Base-by-base conservation (phyloP, 2,888 invertebrate species). In the Nemoura dubitans region DNA sequence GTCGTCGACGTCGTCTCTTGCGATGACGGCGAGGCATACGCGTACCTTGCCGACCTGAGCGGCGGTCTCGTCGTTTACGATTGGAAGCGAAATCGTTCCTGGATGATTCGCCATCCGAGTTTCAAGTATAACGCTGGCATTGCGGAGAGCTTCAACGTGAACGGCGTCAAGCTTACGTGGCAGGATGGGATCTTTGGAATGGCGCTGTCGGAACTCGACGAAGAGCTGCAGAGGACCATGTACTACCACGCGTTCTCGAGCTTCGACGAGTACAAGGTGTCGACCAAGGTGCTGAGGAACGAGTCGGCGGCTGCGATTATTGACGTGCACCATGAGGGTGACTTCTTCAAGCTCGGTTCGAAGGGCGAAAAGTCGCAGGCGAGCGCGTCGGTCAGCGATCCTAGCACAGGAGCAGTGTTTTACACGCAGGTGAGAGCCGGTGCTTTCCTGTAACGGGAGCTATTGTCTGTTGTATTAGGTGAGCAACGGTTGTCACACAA, bases 191-290 rank as follows among this genome's bases (percentile, higher is more conserved):
- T 97, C 0, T 96, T 96, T 88, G 96, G 96, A 0, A 90, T 97
- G 88, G 95, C 95, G 0, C 90, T 97, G 14, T 94, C 95, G 0
- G 94, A 94, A 3, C 93, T 94, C 0, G 93, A 94, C 87, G 89
- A 93, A 0, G 94, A 95, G 85, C 26, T 27, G 59, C 95, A 91
- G 90, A 94, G 96, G 87, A 95, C 95, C 0, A 90, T 97, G 0
- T 97, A 95, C 89, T 97, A 96, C 92, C 97, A 97, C 90, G 95
- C 97, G 0, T 93, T 97, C 91, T 94, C 95, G 0, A 96, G 96
- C 89, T 95, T 94, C 87, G 94, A 95, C 90, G 96, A 97, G 90
- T 97, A 96, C 90, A 94, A 94, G 87, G 96, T 97, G 0, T 95
- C 94, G 3, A 96, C 96, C 0, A 93, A 93, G 89, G 92, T 95